Percentiles rank a stretch among this genome's conserved stretches.
phyloP scores from a whole-genome alignment of 1,140 invertebrate species.

The Paracyclopina nana region DNA sequence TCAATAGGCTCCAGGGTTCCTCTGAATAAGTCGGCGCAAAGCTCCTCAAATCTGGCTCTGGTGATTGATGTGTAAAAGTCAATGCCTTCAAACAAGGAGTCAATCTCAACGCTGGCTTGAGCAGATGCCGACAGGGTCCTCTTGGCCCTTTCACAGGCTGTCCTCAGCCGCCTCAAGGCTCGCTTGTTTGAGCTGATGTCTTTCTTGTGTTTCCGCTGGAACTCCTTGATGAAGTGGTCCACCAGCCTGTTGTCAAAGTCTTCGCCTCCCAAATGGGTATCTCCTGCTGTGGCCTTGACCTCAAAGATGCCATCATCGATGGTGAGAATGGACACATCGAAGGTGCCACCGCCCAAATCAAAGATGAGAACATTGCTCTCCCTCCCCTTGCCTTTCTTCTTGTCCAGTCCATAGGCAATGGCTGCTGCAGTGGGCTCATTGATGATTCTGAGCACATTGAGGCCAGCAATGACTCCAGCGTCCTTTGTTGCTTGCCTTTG shows the following conservation, averaged over 20 bases:
- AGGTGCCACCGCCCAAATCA: slow-evolving; percentile 34
- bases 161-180: slow-evolving; percentile 35
- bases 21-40: slow-evolving; percentile 23
- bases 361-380: slow-evolving; percentile 23
- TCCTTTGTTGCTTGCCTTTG: slow-evolving; percentile 81
- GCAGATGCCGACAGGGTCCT: slow-evolving; percentile 80
- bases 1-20: slow-evolving; percentile 31
- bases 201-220: slow-evolving; percentile 22
- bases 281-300: slow-evolving; percentile 31
- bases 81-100: slow-evolving; percentile 28
- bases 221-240: slow-evolving; percentile 22
- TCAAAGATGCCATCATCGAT: slow-evolving; percentile 31
- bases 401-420: slow-evolving; percentile 30
- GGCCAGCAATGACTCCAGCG: slow-evolving; percentile 61
- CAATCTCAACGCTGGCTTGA: slow-evolving; percentile 51
- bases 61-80: slow-evolving; percentile 21
- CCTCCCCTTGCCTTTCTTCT: slow-evolving; percentile 20
- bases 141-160: slow-evolving; percentile 45
- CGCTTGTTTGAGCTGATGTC: slow-evolving; percentile 20
- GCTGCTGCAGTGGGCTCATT: slow-evolving; percentile 30
- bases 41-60: slow-evolving; percentile 24
- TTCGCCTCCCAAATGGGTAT: slow-evolving; percentile 25
- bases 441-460: slow-evolving; percentile 42
- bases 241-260: slow-evolving; percentile 25
- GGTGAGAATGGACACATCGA: slow-evolving; percentile 33